Percentiles rank a stretch among this genome's conserved stretches.
phyloP scores from a whole-genome alignment of 2,888 invertebrate species.

The Hirtodrosophila trivittata region DNA sequence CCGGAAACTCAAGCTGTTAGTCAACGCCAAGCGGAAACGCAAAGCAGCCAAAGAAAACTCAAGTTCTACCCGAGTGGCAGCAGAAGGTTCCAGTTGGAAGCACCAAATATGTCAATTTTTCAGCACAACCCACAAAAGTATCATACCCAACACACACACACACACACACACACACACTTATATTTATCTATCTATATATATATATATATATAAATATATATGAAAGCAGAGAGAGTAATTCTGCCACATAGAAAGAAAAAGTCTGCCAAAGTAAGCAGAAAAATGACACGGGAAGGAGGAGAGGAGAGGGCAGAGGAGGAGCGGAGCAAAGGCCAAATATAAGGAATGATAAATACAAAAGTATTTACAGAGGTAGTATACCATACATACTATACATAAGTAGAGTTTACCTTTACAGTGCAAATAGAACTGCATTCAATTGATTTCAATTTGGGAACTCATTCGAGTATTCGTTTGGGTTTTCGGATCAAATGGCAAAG shows the following conservation, averaged over 20 bases:
- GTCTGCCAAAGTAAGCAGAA: not conserved
- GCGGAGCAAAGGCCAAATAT: slow-evolving; percentile 70
- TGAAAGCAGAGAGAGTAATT: not conserved
- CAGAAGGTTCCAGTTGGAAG: slow-evolving; percentile 53
- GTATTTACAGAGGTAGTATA: slow-evolving; percentile 44
- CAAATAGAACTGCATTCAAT: no score
- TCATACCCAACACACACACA: slow-evolving; percentile 5
- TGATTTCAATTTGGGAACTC: no score
- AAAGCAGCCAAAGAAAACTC: slow-evolving; percentile 59
- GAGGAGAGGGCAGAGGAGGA: slow-evolving; percentile 19
- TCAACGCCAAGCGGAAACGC: slow-evolving; percentile 73
- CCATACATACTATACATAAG: slow-evolving; percentile 4
- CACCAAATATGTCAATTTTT: slow-evolving; percentile 74
- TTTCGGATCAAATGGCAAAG: no score
- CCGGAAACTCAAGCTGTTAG: slow-evolving; percentile 70
- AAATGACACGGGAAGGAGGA: not conserved
- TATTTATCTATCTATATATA: no score
- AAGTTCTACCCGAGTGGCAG: slow-evolving; percentile 40
- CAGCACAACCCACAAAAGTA: slow-evolving; percentile 41
- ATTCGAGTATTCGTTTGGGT: no score
- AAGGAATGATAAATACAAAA: slow-evolving; percentile 65
- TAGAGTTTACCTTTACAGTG: no score
- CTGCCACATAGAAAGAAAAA: slow-evolving; percentile 1
- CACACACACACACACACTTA: slow-evolving; percentile 12
- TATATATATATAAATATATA: slow-evolving; percentile 14